Percentiles rank a stretch among this genome's conserved stretches.
Evolutionary conservation across 2,113 vertebrate genomes (phyloP).

Genomic region (Panthera leo): DNA sequence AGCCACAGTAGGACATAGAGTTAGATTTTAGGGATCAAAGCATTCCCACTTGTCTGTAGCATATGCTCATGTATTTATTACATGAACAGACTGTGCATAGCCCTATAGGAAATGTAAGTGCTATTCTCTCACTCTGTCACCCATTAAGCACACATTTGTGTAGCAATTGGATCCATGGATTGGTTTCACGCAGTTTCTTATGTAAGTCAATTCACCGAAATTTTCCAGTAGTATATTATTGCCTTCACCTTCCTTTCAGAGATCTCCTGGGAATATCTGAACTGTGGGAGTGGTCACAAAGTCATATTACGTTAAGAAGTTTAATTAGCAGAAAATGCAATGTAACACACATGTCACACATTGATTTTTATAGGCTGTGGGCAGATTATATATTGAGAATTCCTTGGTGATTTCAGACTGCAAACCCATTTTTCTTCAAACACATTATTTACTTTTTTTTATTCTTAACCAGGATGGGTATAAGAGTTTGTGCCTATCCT

Average conservation of each 20-base stretch:
- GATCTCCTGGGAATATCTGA: conserved; percentile 36
- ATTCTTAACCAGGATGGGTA: not conserved
- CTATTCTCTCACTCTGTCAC: not conserved
- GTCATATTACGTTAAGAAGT: conserved; percentile 35
- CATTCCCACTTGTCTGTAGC: not conserved
- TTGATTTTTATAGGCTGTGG: conserved; percentile 42
- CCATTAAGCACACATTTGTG: conserved; percentile 10
- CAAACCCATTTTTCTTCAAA: not conserved
- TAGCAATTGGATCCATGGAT: conserved; percentile 33
- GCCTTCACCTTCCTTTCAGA: conserved; percentile 8
- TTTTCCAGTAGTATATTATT: conserved; percentile 14
- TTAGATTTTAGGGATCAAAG: not conserved
- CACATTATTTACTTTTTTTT: not conserved
- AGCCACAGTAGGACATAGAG: not conserved
- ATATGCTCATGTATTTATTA: conserved; percentile 14
- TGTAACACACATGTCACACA: not conserved
- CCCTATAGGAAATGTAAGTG: conserved; percentile 1
- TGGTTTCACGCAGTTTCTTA: conserved; percentile 24
- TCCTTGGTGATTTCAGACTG: conserved; percentile 2
- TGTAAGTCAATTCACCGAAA: not conserved
- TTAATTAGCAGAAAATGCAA: conserved; percentile 66
- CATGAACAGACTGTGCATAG: not conserved
- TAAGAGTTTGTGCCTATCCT: not conserved
- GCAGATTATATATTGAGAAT: conserved; percentile 35
- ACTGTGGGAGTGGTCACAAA: conserved; percentile 16